A percentile compares a stretch with the other conserved stretches of the same genome.
phyloP scores from a whole-genome alignment of 35 echinoderm and acorn worm species.

The Apostichopus japonicus region DNA sequence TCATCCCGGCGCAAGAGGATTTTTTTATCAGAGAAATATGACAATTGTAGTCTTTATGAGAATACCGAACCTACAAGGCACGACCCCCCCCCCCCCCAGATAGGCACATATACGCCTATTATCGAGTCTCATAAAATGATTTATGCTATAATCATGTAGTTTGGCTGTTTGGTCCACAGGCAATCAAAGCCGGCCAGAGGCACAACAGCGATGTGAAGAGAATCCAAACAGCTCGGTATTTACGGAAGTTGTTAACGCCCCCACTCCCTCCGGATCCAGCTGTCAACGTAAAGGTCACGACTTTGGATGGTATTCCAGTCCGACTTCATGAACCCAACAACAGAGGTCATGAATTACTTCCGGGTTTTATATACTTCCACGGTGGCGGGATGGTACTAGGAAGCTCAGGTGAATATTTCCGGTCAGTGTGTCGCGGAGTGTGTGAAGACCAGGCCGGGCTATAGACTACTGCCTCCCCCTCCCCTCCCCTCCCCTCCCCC shows the following conservation, averaged over 20 bases:
- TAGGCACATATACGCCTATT: no score
- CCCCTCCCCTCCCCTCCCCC: neutral
- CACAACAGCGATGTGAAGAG: constrained; percentile 32
- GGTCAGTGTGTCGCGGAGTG: no score
- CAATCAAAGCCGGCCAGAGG: constrained; percentile 1
- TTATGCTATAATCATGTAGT: no score
- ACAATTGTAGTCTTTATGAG: no score
- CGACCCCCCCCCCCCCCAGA: no score
- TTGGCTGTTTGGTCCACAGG: neutral
- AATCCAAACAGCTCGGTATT: constrained; percentile 4
- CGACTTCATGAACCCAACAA: constrained; percentile 76
- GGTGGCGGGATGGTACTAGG: constrained; percentile 77
- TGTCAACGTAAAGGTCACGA: constrained; percentile 59
- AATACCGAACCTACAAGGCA: no score
- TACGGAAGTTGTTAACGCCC: neutral
- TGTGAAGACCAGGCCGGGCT: neutral
- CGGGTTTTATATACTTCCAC: constrained; percentile 79
- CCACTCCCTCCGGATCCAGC: constrained; percentile 20
- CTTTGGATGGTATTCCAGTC: constrained; percentile 75
- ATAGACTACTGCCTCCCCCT: neutral
- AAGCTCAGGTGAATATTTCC: constrained; percentile 63
- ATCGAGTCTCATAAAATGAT: no score
- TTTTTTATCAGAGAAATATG: no score
- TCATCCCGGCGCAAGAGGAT: no score
- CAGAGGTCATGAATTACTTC: constrained; percentile 30